phyloP scores from a whole-genome alignment of 2,113 vertebrate species.

The Spea multiplicata region DNA sequence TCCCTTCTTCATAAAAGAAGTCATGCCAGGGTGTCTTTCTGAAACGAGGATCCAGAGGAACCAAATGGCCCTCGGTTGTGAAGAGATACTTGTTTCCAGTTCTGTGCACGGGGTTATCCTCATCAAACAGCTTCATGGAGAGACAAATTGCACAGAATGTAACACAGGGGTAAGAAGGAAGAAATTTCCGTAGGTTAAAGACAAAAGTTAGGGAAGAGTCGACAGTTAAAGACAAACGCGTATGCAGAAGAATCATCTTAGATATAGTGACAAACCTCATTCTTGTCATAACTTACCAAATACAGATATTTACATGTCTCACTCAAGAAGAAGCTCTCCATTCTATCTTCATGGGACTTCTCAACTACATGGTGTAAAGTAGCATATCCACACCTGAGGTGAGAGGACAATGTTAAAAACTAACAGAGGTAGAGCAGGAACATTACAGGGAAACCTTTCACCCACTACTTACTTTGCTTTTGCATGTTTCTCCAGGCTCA shows the following conservation, averaged over 20 bases:
- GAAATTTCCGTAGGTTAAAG: no score
- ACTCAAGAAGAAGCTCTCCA: conserved; percentile 99
- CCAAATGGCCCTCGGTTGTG: conserved; percentile 94
- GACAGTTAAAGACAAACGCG: no score
- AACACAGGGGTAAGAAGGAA: not conserved
- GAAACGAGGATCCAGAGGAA: conserved; percentile 86
- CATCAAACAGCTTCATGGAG: conserved; percentile 83
- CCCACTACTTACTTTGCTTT: conserved; percentile 81
- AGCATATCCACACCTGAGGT: conserved; percentile 89
- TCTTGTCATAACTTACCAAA: conserved; percentile 71
- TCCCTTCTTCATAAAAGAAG: conserved; percentile 64
- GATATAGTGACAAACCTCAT: no score
- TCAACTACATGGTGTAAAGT: conserved; percentile 95
- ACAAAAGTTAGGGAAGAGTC: no score
- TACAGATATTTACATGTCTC: conserved; percentile 98
- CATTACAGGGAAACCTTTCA: not conserved
- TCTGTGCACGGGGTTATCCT: conserved; percentile 91
- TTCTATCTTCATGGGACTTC: conserved; percentile 96
- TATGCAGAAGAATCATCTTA: no score
- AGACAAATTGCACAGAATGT: not conserved
- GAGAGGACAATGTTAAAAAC: not conserved
- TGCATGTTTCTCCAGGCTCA: conserved; percentile 93
- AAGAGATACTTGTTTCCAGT: conserved; percentile 92
- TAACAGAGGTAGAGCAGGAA: not conserved
- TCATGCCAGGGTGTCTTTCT: conserved; percentile 83